These are phyloP conservation scores for Meriones psammophilus DNA, from an alignment of 2,797 vertebrate genomes.

Conservation along the genomic window DNA sequence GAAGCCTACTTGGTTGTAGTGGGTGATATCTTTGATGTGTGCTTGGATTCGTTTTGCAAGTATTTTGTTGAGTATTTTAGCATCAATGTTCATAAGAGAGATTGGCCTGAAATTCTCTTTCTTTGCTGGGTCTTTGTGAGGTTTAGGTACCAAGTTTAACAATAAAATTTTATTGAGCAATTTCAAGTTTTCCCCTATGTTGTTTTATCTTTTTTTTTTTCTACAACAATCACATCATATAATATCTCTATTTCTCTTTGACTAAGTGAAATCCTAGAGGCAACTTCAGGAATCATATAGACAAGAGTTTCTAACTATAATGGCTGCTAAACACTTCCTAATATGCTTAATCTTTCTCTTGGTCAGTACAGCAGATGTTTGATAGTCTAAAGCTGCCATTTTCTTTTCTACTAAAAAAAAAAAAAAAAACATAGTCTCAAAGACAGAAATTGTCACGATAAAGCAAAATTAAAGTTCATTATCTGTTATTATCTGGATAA, in stretches of 20 bases:
- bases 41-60: too few species aligned
- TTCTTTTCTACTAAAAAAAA: slow-evolving; percentile 3
- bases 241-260: background rate
- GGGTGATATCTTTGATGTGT: too few species aligned
- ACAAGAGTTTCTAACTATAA: background rate
- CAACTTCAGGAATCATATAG: background rate
- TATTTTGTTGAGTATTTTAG: too few species aligned
- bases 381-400: background rate
- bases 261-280: too few species aligned
- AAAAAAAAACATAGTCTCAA: background rate
- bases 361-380: background rate
- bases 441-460: background rate
- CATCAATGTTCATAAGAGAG: too few species aligned
- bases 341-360: background rate
- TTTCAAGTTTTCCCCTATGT: background rate
- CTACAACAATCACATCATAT: too few species aligned
- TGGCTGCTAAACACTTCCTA: background rate
- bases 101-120: too few species aligned
- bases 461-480: slow-evolving; percentile 34
- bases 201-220: background rate
- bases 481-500: background rate
- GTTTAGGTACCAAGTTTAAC: too few species aligned
- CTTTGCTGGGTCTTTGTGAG: too few species aligned
- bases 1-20: too few species aligned
- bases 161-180: background rate